Percentiles rank a stretch among this genome's conserved stretches.
Evolutionary conservation across 2,888 invertebrate genomes (phyloP).

Genomic region (Acrobasis suavella): DNA sequence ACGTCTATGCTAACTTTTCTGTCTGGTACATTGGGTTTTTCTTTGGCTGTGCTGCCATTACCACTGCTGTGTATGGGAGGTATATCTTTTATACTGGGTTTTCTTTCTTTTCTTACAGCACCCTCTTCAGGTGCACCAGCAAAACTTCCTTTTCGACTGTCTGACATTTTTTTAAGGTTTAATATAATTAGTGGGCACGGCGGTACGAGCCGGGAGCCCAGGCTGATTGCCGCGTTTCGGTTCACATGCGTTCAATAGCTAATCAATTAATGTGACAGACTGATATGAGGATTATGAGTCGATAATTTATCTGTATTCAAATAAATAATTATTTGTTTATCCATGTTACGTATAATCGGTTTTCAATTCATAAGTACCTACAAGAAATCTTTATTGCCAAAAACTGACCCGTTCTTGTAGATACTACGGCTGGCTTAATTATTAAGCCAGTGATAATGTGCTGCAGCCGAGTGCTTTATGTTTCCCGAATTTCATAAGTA

Average conservation of each 20-base stretch:
- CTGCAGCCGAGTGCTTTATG: no score
- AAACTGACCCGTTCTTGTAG: no score
- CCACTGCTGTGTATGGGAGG: background rate
- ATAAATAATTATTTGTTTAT: background rate
- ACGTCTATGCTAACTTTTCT: constrained; percentile 13
- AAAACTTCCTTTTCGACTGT: background rate
- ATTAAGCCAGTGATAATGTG: no score
- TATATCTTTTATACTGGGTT: background rate
- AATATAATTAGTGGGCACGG: background rate
- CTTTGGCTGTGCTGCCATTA: background rate
- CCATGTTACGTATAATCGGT: no score
- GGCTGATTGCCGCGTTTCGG: background rate
- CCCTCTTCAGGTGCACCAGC: background rate
- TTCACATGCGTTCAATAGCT: background rate
- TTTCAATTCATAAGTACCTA: no score
- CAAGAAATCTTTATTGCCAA: no score
- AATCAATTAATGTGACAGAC: background rate
- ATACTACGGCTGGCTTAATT: no score
- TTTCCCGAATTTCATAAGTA: no score
- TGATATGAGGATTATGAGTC: background rate
- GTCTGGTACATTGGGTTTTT: background rate
- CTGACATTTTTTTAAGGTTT: background rate
- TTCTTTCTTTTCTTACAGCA: background rate
- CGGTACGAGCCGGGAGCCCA: background rate
- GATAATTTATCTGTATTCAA: background rate